Base-by-base conservation (phyloP, 2,113 vertebrate genomes). In the Donacobius atricapilla region DNA sequence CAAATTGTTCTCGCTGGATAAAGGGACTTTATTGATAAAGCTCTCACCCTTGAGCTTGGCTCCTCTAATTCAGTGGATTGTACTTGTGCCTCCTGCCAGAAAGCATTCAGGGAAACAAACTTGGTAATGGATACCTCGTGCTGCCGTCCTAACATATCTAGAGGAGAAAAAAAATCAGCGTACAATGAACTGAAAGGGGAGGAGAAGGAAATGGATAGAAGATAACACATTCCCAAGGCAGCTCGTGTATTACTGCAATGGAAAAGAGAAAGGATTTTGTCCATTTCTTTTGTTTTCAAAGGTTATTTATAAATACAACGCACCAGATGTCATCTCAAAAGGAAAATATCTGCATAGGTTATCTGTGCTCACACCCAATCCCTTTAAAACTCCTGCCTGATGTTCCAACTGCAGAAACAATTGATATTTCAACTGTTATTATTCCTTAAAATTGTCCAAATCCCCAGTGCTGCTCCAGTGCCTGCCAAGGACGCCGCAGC, bases 401-500 rank as follows among this genome's bases (percentile, higher is more conserved):
- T 11, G 24, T 48, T 86, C 68, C 79, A 81, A 83, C 85, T 71
- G 76, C 72, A 96, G 79, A 80, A 90, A 88, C 68, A 93, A 96
- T 87, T 87, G 68, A 42, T 80, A 70, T 45, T 92, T 96, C 90
- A 35, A 22, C 4, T 60, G 66, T 27, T 78, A 51, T 71, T 83
- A 88, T 83, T 88, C 76, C 68, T 90, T 61, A 25, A 21, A 92
- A 79, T 21, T 14, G 64, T 87, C 80, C 88, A 71, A 37, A 64
- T 57, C n/a, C 92, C 83, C 86, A 65, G 27, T 5, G 20, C 86
- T 44, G 64, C 1, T 0, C 27, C 85, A 68, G 33, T 1, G 21
- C 53, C 75, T 82, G 93, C 93, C 94, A 95, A 96, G 79, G 40
- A 90, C 90, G 89, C 28, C 90, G 83, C 48, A 94, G 76, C 28